phyloP scores from a whole-genome alignment of 2,113 vertebrate genomes.

The Vicugna pacos region DNA sequence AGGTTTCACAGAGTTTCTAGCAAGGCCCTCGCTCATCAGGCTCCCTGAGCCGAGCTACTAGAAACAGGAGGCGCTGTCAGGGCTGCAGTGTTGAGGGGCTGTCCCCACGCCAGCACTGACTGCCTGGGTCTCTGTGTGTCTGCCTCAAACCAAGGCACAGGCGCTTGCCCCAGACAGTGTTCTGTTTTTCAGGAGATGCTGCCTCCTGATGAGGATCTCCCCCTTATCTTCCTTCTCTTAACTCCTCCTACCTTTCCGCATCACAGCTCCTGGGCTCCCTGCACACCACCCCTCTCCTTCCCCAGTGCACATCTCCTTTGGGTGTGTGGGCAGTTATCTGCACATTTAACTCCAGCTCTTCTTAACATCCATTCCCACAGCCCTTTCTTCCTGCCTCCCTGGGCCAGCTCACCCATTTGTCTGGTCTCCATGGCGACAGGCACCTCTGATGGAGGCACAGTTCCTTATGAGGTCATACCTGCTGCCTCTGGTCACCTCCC shows the following conservation, averaged over 20 bases:
- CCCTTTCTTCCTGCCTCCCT: not conserved
- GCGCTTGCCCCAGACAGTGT: rapidly evolving
- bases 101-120: not conserved
- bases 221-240: not conserved
- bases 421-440: constrained; percentile 34
- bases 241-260: too few species aligned
- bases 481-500: not conserved
- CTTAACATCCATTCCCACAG: not conserved
- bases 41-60: not conserved
- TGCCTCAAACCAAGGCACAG: not conserved
- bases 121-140: not conserved
- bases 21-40: not conserved
- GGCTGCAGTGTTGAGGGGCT: not conserved
- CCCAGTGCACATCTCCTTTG: rapidly evolving
- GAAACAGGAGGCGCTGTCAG: not conserved
- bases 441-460: not conserved
- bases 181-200: rapidly evolving
- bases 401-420: not conserved
- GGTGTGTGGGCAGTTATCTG: rapidly evolving
- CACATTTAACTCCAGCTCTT: not conserved
- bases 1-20: not conserved
- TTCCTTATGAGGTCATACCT: not conserved
- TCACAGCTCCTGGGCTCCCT: not conserved
- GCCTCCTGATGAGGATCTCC: not conserved
- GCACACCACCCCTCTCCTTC: not conserved